Base-by-base conservation (phyloP, 2,888 invertebrate genomes). In the Pyrgus malvae region DNA sequence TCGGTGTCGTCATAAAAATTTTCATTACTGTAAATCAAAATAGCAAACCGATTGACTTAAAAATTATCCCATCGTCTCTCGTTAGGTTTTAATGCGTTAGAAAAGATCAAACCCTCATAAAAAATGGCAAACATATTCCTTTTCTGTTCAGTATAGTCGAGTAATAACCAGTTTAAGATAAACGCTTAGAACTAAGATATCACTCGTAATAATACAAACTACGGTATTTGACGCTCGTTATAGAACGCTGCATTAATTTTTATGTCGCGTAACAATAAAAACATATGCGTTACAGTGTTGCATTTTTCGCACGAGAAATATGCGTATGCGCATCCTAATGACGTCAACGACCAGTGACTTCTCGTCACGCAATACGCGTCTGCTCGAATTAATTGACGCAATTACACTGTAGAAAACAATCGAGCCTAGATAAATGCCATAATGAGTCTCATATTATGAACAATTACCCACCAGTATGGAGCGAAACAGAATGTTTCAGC, bases 361-460 rank as follows among this genome's bases (percentile, higher is more conserved):
- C 70, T 66, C 77, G 79, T 80, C 80, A 79, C 75, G 79, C 79
- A 70, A 71, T 66, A 68, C 73, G 78, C 66, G 70, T 80, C 74
- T 76, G 76, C 81, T 76, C 65, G 82, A 80, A 80, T 85, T 89
- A 89, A 89, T 90, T 83, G 81, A 72, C 66, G 77, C 72, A 83
- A 86, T 88, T 87, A 84, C 74, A 67, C 66, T 76, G 78, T 77
- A 83, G 82, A 87, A 88, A 85, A 87, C 80, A 86, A 84, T 83
- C 74, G 70, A 72, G 76, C 65, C 74, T 68, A 74, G 71, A 74
- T 76, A 78, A 78, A 75, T 72, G 68, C 73, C 70, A 66, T 81
- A 82, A 83, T 76, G 74, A 80, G 70, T 62, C 64, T 67, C 66
- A 67, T 77, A 84, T 79, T 83, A 80, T 67, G 68, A 73, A 75